Evolutionary conservation across 2,797 vertebrate genomes (phyloP).

Genomic region (Cossypha caffra): DNA sequence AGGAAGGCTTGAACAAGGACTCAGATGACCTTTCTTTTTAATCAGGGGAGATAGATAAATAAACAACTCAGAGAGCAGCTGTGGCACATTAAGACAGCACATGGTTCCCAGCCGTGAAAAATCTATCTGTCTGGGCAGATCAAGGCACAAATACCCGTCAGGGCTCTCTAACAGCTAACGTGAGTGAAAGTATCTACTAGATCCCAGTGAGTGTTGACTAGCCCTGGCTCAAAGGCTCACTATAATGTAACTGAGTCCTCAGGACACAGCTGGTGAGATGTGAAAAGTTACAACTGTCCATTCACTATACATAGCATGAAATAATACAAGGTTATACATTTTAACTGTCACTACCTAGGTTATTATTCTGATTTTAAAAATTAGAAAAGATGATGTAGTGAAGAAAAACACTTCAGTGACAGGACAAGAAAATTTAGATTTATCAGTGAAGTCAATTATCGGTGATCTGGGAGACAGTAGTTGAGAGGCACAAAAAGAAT

Average conservation of each 20-base stretch:
- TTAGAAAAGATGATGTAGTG: background rate
- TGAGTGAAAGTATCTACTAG: background rate
- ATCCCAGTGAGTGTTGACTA: background rate
- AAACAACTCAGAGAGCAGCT: background rate
- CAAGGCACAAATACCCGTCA: background rate
- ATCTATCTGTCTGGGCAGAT: background rate
- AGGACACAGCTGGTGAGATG: background rate
- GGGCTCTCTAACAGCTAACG: background rate
- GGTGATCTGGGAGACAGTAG: background rate
- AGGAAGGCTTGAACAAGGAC: background rate
- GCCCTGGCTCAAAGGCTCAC: background rate
- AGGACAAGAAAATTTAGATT: background rate
- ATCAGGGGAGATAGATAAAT: background rate
- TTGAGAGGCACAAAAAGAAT: background rate
- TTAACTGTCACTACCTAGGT: background rate
- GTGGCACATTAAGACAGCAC: background rate
- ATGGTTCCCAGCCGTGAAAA: background rate
- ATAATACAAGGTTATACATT: background rate
- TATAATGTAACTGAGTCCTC: background rate
- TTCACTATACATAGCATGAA: background rate
- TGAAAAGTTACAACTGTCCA: background rate
- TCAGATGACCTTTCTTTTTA: slow-evolving; percentile 3
- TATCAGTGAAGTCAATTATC: background rate
- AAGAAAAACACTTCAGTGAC: background rate
- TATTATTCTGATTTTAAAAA: background rate